Evolutionary conservation across 64 coral and sea anemone species (phyloP), one percentile per base, ranked within the genome.

Genomic region (Montipora capricornis): DNA sequence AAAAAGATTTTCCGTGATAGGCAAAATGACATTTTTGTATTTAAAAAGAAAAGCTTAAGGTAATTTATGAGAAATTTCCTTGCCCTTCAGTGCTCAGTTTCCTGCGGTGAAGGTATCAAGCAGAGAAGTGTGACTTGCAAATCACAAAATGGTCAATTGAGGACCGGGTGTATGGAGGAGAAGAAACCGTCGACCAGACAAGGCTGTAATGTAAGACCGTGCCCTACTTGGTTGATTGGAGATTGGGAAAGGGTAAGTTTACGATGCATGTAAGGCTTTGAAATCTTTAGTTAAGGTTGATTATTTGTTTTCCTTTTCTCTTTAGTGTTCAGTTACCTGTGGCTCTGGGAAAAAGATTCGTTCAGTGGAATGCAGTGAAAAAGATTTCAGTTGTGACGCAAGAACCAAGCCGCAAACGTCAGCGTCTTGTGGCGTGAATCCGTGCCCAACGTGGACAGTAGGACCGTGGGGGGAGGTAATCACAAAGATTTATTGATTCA

Each of bases 291-390:
- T 20, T 19, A 29, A 24, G 19, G 20, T 19, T 71, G 17, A 71
- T 22, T 71, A 7, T 71, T 20, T 20, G 19, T 20, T 71, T 71
- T 19, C 20, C 14, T 11, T 71, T 19, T 24, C 14, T 11, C 2
- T 45, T 62, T 14, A 90, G 89, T 90, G 89, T 52, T 90, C 89
- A 49, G 77, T 90, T 3, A 90, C 75, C 26, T 90, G 89, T 78
- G 77, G 77, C 19, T 51, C 62, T 16, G 89, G 89, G 48, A 16
- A 69, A 1, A 76, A 81, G 61, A 9, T 0, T 51, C 89, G 89
- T 47, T 51, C 20, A 51, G 89, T 81, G 5, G 76, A 78, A 20
- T 90, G 89, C n/a, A 86, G 82, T 71, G 82, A 86, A 20, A 86
- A 71, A 73, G 87, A 79, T 12, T 14, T 76, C 11, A 55, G 44